phyloP scores from a whole-genome alignment of 1,140 invertebrate genomes.

The Coptotermes formosanus region DNA sequence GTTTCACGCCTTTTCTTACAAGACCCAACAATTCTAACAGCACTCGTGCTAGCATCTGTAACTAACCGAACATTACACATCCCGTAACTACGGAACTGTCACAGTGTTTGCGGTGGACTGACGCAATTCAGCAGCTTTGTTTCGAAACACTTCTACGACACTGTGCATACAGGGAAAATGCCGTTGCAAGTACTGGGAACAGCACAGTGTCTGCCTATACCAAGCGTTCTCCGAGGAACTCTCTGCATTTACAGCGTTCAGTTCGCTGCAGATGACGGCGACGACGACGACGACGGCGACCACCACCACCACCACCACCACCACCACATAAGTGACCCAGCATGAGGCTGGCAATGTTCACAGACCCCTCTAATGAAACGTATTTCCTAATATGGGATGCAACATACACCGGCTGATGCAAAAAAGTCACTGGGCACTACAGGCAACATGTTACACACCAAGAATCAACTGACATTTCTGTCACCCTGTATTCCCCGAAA shows the following conservation, averaged over 20 bases:
- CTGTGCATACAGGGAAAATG: neutral
- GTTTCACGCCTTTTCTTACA: too few relatives aligned
- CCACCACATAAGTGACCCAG: too few relatives aligned
- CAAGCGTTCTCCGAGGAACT: fast-evolving
- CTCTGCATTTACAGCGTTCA: too few relatives aligned
- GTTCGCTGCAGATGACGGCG: too few relatives aligned
- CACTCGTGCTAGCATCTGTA: neutral
- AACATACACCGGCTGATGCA: neutral
- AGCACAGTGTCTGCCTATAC: neutral
- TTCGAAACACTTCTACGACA: neutral
- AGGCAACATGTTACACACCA: too few relatives aligned
- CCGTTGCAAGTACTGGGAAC: neutral
- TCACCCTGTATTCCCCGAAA: neutral
- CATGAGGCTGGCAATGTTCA: neutral
- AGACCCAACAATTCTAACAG: too few relatives aligned
- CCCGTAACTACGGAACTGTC: neutral
- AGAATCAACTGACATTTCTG: too few relatives aligned
- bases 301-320: too few relatives aligned
- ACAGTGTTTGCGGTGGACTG: neutral
- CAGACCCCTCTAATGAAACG: neutral
- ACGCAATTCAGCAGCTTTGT: neutral
- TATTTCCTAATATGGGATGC: neutral
- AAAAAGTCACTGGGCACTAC: too few relatives aligned
- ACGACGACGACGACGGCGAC: too few relatives aligned
- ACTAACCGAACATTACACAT: neutral